These are phyloP conservation scores for Anabacerthia variegaticeps DNA, from an alignment of 2,797 vertebrate genomes.

Conservation along the genomic window DNA sequence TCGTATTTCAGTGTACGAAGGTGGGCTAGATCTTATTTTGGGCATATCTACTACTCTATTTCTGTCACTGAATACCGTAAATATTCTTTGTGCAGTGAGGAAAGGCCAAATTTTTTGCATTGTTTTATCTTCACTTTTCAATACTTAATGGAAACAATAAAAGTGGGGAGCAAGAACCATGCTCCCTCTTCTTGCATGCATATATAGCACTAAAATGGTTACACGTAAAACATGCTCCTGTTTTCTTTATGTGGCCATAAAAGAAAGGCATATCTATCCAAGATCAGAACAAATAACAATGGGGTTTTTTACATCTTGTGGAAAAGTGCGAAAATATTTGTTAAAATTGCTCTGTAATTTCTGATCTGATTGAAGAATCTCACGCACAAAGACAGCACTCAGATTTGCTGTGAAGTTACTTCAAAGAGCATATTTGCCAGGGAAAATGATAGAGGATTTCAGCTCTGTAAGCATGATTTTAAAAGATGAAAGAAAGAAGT, in stretches of 20 bases:
- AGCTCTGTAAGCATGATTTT: neutral
- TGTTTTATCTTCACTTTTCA: neutral
- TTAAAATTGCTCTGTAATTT: neutral
- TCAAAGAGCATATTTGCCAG: neutral
- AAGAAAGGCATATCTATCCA: neutral
- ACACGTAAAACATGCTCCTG: neutral
- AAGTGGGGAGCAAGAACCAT: neutral
- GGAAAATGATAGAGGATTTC: neutral
- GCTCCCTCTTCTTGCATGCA: neutral
- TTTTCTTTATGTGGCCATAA: neutral
- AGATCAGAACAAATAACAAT: neutral
- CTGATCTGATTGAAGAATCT: neutral
- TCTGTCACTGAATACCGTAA: neutral
- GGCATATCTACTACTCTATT: neutral
- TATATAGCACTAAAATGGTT: neutral
- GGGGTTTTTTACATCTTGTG: accelerated
- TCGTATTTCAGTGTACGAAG: accelerated
- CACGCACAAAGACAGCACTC: neutral
- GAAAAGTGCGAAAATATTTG: neutral
- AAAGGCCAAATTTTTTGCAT: neutral
- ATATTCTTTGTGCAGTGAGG: neutral
- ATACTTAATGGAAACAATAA: neutral
- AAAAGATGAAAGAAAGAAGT: neutral
- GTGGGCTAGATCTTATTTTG: neutral
- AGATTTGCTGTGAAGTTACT: neutral